These are phyloP conservation scores for Brenthis daphne DNA, from an alignment of 2,888 invertebrate genomes.

Conservation along the genomic window DNA sequence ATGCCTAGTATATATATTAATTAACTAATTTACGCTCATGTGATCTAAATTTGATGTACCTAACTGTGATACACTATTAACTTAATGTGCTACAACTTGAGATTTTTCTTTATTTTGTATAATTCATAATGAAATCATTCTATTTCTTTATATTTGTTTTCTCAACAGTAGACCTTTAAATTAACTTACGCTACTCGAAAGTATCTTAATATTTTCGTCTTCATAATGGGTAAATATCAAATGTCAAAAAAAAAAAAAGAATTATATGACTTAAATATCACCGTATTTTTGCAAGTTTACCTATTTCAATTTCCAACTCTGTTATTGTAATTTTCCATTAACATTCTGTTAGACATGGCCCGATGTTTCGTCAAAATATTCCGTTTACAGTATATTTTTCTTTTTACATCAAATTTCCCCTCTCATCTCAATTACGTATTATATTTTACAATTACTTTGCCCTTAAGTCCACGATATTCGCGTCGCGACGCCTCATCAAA, in stretches of 20 bases:
- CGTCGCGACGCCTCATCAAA: constrained; percentile 24
- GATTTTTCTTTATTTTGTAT: too few relatives aligned
- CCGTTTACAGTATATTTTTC: constrained; percentile 9
- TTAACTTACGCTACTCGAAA: not conserved
- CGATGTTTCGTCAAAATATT: not conserved
- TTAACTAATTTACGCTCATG: too few relatives aligned
- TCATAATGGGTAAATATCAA: not conserved
- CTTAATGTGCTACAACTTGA: too few relatives aligned
- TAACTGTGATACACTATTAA: too few relatives aligned
- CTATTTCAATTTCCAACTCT: not conserved
- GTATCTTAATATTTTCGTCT: not conserved
- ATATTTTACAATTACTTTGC: constrained; percentile 22
- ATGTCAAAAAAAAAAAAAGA: not conserved
- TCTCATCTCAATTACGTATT: constrained; percentile 21
- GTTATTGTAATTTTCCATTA: not conserved
- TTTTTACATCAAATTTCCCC: constrained; percentile 2
- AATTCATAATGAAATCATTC: too few relatives aligned
- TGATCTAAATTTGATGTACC: too few relatives aligned
- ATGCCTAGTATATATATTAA: too few relatives aligned
- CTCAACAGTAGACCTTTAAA: not conserved
- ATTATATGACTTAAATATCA: not conserved
- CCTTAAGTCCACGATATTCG: constrained; percentile 19
- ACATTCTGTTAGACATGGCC: not conserved
- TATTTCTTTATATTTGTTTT: not conserved
- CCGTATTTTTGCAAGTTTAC: not conserved